Evolutionary conservation across 2,888 invertebrate genomes (phyloP), one percentile per base, ranked within the genome.

Genomic region (Melikaiella ostensackeni): DNA sequence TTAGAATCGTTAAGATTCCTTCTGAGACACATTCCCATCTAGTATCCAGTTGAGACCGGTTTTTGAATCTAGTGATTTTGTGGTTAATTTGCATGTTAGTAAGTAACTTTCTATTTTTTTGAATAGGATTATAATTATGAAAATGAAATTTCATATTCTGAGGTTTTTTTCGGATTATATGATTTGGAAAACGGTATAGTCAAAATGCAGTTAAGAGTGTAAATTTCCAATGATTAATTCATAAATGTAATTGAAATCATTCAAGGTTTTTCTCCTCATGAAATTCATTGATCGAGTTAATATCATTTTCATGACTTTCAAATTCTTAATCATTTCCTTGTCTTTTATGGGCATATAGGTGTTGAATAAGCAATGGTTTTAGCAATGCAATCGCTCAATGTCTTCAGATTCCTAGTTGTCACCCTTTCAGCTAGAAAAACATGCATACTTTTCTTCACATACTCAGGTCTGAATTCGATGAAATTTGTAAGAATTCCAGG

Each of bases 211-310:
- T 50, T 9, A 50, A 50, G 7, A 66, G 46, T 46, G 66, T 38
- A 42, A 64, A 64, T 38, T 42, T 19, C 42, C 9, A 66, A 46
- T 64, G 24, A 24, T 46, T 66, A 66, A 66, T 66, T 66, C 66
- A 66, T 46, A 16, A 50, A 50, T 50, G 66, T 19, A 66, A 42
- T 7, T 13, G 19, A 66, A 66, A 42, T 66, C 66, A 66, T 66
- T 66, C 66, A 66, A 66, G 66, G 66, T 27, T 66, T 66, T 24
- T 9, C 8, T 42, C 8, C 42, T 66, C 27, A 66, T 66, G 66
- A 66, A 66, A 66, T 46, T 66, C 66, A 66, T 66, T 66, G 46
- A 66, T 66, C 46, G 66, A 21, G 38, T 66, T 38, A 30, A 66
- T 27, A 42, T 27, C 16, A 66, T 66, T 46, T 66, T 66, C 66